Evolutionary conservation across 2,888 invertebrate genomes (phyloP), one percentile per base, ranked within the genome.

Genomic region (Archips xylosteana): DNA sequence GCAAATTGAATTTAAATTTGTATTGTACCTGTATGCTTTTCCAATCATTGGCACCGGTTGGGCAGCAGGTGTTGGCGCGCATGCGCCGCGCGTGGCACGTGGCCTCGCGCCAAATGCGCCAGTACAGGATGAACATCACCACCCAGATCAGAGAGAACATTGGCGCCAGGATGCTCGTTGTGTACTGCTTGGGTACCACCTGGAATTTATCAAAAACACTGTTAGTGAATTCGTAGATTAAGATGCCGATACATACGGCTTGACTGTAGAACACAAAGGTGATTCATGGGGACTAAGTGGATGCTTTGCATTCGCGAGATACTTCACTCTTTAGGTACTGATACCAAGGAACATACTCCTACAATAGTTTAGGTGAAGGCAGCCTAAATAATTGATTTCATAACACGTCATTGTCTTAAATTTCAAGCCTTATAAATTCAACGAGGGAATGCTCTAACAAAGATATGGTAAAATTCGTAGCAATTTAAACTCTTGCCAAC

Each of bases 81-180:
- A 97, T 92, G 75, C 97, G 95, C 78, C 96, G 95, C 32, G 96
- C 96, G 86, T 97, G 97, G 80, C 96, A 96, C 4, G 96, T 95
- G 1, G 97, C 97, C 87, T 97, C 97, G 47, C 96, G 95, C 96
- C 97, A 97, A 82, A 97, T 97, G 81, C 96, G 95, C 95, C 96
- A 96, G 88, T 97, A 97, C 73, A 97, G 92, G 64, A 96, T 86
- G 79, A 97, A 94, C 96, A 97, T 97, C 79, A 96, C 96, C 80
- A 96, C 86, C 97, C 97, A 97, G 76, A 97, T 96, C 57, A 96
- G 90, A 0, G 95, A 94, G 85, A 97, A 97, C 87, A 96, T 95
- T 0, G 97, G 97, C 61, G 96, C 96, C 77, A 97, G 90, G 80
- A 95, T 94, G 78, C 89, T 92, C 2, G 94, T 95, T 73, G 95